Conservation (phyloP, 2,113 vertebrate genomes). For the Dendropsophus ebraccatus region DNA sequence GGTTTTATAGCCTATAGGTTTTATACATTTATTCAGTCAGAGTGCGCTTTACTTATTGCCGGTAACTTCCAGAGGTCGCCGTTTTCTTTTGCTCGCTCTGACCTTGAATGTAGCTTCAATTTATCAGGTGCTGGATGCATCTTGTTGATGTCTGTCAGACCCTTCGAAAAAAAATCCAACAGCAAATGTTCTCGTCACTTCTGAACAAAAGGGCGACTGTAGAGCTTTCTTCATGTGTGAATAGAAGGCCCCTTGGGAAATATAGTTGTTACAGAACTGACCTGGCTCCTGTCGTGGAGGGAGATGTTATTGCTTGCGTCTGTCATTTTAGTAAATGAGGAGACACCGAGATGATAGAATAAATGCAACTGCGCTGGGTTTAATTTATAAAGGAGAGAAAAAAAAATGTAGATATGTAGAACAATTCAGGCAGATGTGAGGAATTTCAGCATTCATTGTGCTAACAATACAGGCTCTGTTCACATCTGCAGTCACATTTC, state of each 20-base stretch:
- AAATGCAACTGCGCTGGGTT: neutral
- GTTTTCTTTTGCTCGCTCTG: constrained; percentile 24
- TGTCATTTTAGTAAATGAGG: constrained; percentile 48
- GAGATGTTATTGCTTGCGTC: constrained; percentile 32
- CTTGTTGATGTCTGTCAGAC: constrained; percentile 40
- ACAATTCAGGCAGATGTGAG: neutral
- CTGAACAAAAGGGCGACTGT: constrained; percentile 34
- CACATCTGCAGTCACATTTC: no score
- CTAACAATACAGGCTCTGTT: neutral
- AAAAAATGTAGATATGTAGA: neutral
- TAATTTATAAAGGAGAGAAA: neutral
- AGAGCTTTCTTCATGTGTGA: constrained; percentile 16
- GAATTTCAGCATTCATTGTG: neutral
- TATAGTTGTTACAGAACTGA: constrained; percentile 41
- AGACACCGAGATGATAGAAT: constrained; percentile 22
- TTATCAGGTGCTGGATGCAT: constrained; percentile 11
- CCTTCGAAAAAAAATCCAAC: constrained; percentile 15
- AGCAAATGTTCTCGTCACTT: constrained; percentile 10
- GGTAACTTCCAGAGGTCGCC: constrained; percentile 23
- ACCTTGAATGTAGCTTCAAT: constrained; percentile 37
- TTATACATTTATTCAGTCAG: neutral
- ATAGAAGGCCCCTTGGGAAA: constrained; percentile 56
- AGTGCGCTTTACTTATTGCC: neutral
- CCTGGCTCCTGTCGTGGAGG: constrained; percentile 28
- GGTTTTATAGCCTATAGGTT: neutral